Percentiles rank a stretch among this genome's conserved stretches.
phyloP scores from a whole-genome alignment of 2,888 invertebrate species.

The Hirtodrosophila alboralis region DNA sequence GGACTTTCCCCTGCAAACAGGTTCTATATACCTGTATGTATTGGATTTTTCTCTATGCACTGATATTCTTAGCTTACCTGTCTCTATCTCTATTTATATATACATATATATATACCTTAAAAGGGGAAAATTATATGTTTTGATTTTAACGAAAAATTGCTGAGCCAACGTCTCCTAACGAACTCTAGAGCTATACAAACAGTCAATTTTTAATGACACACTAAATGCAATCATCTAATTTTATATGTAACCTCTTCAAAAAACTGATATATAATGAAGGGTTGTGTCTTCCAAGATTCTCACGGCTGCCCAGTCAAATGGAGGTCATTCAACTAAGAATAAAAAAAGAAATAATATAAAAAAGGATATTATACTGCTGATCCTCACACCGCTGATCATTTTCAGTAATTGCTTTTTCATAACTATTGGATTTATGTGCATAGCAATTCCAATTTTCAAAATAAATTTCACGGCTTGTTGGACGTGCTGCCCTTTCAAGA shows the following conservation, averaged over 20 bases:
- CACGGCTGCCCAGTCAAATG: slow-evolving; percentile 58
- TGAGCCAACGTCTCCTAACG: slow-evolving; percentile 37
- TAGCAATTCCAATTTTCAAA: slow-evolving; percentile 36
- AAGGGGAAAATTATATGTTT: slow-evolving; percentile 73
- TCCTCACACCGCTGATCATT: background rate
- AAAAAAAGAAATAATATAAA: no score
- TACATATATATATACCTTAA: background rate
- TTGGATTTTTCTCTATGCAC: slow-evolving; percentile 64
- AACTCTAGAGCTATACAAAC: slow-evolving; percentile 51
- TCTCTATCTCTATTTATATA: slow-evolving; percentile 30
- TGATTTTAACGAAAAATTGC: slow-evolving; percentile 76
- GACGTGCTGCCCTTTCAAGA: slow-evolving; percentile 37
- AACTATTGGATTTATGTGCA: slow-evolving; percentile 59
- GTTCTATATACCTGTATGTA: slow-evolving; percentile 69
- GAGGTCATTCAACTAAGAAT: slow-evolving; percentile 69
- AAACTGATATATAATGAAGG: slow-evolving; percentile 62
- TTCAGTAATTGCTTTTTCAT: slow-evolving; percentile 64
- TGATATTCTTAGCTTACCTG: slow-evolving; percentile 52
- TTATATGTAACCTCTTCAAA: slow-evolving; percentile 62
- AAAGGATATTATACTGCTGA: slow-evolving; percentile 30
- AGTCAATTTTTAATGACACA: slow-evolving; percentile 69
- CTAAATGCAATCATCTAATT: slow-evolving; percentile 70
- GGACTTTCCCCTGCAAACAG: slow-evolving; percentile 75
- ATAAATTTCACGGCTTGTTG: slow-evolving; percentile 75
- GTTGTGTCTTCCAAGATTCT: slow-evolving; percentile 57